phyloP scores from a whole-genome alignment of 2,888 invertebrate species.

The Nezara viridula region DNA sequence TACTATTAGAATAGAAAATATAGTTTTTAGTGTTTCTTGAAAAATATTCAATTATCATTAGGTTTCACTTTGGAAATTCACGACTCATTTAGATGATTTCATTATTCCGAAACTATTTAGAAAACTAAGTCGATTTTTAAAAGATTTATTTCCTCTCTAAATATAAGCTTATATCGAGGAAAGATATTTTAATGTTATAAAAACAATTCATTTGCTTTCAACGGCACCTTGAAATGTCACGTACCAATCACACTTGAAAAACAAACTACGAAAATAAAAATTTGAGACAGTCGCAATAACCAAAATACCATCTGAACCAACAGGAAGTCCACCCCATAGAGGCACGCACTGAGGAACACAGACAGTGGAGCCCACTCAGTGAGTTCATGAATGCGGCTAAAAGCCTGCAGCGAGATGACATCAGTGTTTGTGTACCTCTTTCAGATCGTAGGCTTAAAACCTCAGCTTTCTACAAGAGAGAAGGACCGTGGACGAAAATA shows the following conservation, averaged over 20 bases:
- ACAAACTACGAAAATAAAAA: not conserved
- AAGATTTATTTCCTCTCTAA: too few species aligned
- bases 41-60: too few species aligned
- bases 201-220: too few species aligned
- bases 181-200: too few species aligned
- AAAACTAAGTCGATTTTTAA: too few species aligned
- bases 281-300: not conserved
- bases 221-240: not conserved
- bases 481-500: not conserved
- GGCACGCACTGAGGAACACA: conserved; percentile 33
- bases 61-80: too few species aligned
- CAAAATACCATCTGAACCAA: conserved; percentile 22
- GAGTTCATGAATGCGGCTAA: conserved; percentile 19
- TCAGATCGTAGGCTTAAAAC: conserved; percentile 2
- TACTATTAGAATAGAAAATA: too few species aligned
- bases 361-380: not conserved
- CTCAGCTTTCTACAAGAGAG: not conserved
- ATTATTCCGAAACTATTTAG: too few species aligned
- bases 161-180: too few species aligned
- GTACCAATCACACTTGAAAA: not conserved
- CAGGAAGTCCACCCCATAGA: not conserved
- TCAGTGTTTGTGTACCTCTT: conserved; percentile 44
- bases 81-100: too few species aligned
- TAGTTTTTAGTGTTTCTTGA: too few species aligned
- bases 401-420: not conserved